Conservation (phyloP, 2,888 invertebrate genomes). For the Uloborus plumipes region DNA sequence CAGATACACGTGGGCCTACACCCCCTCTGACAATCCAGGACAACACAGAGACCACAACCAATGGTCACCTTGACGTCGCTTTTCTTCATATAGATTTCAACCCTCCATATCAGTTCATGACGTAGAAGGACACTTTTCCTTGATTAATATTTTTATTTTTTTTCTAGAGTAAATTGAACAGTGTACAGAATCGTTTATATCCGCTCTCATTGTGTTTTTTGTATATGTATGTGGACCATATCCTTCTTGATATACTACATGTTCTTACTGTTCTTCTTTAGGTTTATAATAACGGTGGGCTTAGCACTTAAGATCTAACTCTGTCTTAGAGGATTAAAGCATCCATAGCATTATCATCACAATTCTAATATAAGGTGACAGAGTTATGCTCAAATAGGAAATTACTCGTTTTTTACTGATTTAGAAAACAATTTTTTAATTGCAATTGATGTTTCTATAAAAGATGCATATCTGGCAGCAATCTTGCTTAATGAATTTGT, state of each 20-base stretch:
- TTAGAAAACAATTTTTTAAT: too few relatives aligned
- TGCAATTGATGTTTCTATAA: too few relatives aligned
- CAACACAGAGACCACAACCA: slow-evolving; percentile 22
- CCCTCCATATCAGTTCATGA: slow-evolving; percentile 46
- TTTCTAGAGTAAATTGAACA: slow-evolving; percentile 27
- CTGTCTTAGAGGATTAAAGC: too few relatives aligned
- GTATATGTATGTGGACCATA: slow-evolving; percentile 26
- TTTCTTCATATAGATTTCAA: slow-evolving; percentile 50
- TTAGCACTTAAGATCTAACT: too few relatives aligned
- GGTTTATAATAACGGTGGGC: too few relatives aligned
- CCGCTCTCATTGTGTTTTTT: slow-evolving; percentile 35
- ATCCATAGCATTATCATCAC: too few relatives aligned
- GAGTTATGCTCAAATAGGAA: too few relatives aligned
- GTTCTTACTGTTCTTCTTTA: slow-evolving; percentile 7
- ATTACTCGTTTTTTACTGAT: too few relatives aligned
- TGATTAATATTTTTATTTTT: slow-evolving; percentile 14
- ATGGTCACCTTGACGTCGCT: slow-evolving; percentile 36
- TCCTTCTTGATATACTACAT: slow-evolving; percentile 6
- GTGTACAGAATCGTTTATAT: slow-evolving; percentile 28
- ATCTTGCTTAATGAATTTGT: too few relatives aligned
- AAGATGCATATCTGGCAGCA: too few relatives aligned
- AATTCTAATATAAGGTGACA: too few relatives aligned
- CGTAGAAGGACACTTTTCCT: slow-evolving; percentile 8
- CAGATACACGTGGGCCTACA: slow-evolving; percentile 40
- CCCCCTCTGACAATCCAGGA: slow-evolving; percentile 59